Base-by-base conservation (phyloP, 2,888 invertebrate genomes). In the Aproaerema taeniolella region DNA sequence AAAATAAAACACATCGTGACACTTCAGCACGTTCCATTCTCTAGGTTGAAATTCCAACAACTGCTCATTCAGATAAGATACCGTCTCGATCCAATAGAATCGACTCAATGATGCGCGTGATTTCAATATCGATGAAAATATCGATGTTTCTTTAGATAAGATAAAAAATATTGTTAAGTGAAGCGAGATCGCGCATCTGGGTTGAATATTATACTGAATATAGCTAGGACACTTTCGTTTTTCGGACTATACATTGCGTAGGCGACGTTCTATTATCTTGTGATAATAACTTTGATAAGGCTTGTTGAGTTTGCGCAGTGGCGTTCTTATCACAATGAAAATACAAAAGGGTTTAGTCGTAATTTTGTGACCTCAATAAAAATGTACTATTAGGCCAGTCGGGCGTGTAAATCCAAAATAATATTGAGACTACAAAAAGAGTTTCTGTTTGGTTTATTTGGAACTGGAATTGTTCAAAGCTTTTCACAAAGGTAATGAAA, bases 91-190 rank as follows among this genome's bases (percentile, higher is more conserved):
- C 69, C 70, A 75, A 73, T 74, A 51, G 62, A 53, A 61, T 64
- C 62, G 67, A 65, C 61, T 57, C 51, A 57, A 47, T 56, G 52
- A 47, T 54, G 69, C 79, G 74, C 81, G 81, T 82, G 80, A 83
- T 80, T 78, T 67, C 49, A 49, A 49, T 65, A 70, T 69, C 71
- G 26, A 26, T 26, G 7, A 20, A 58, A 49, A 48, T 64, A 69
- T 69, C 71, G 70, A 73, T 68, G 53, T 63, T 60, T 62, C 53
- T 63, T 55, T 72, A 67, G 76, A 80, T 78, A 77, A 80, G 70
- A 72, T 73, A 62, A 52, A 45, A 26, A 26, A 42, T 42, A 59
- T 59, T 46, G 38, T 47, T 58, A 45, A 34, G 52, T 47, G 59
- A 59, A 39, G 50, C 59, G 57, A 56, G 62, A 64, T 62, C 52